Base-by-base conservation (phyloP, 2,888 invertebrate species). In the Cerastis rubricosa region DNA sequence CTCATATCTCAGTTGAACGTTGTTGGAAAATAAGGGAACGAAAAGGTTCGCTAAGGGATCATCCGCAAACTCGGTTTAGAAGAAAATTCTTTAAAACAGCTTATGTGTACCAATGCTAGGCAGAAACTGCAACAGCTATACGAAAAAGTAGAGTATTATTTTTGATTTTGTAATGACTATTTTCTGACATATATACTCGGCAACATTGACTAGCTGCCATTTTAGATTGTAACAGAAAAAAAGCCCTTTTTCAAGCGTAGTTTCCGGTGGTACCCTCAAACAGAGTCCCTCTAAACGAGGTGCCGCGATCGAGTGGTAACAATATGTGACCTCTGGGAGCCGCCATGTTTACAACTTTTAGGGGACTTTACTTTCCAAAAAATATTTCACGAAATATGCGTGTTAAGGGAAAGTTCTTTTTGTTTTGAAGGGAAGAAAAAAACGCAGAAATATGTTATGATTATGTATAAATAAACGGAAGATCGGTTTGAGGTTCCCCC, bases 301-400 rank as follows among this genome's bases (percentile, higher is more conserved):
- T 89, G 87, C 83, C 86, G 87, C 87, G 75, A 87, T 87, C 86
- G 88, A 87, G 89, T 86, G 91, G 87, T 85, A 84, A 87, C 89
- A 89, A 90, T 89, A 90, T 90, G 89, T 83, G 90, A 84, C 90
- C 90, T 86, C 65, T 71, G 91, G 90, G 91, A 90, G 64, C 45
- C 76, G 70, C 84, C 80, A 83, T 85, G 85, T 86, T 90, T 85
- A 85, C 70, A 87, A 88, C 87, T 90, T 87, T 89, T 81, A 85
- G 83, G 80, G 71, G 81, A 85, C 77, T 89, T 86, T 81, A 81
- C 81, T 85, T 83, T 75, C 80, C 73, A 68, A 81, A 87, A 85
- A 86, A 87, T 88, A 88, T 86, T 85, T 78, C 75, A 84, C 67
- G 81, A 89, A 90, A 90, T 89, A 90, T 87, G 85, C 78, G 85